Evolutionary conservation across 1,140 invertebrate genomes (phyloP).

Genomic region (Cyphomyrmex costatus): DNA sequence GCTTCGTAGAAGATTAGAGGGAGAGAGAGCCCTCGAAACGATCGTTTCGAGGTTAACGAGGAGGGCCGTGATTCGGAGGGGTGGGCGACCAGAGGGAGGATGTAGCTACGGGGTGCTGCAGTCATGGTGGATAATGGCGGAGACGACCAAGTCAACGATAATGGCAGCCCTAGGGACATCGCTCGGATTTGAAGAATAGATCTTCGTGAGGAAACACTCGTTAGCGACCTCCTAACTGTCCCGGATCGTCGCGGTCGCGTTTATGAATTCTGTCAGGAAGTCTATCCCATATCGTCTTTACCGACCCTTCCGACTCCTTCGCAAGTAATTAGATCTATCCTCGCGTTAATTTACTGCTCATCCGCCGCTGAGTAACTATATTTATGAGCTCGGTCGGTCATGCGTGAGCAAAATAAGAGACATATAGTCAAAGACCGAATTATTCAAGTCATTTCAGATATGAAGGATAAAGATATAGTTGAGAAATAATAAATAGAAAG

Average conservation of each 20-base stretch:
- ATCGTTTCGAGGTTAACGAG: conserved; percentile 79
- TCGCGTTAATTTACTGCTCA: conserved; percentile 78
- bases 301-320: conserved; percentile 34
- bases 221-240: conserved; percentile 81
- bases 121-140: conserved; percentile 76
- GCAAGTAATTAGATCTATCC: conserved; percentile 78
- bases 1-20: conserved; percentile 13
- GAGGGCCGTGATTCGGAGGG: conserved; percentile 74
- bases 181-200: conserved; percentile 71
- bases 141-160: conserved; percentile 76
- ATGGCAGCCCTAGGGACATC: conserved; percentile 82
- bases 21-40: conserved; percentile 49
- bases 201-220: conserved; percentile 78
- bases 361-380: conserved; percentile 72
- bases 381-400: conserved; percentile 60
- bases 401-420: background rate
- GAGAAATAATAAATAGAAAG: background rate
- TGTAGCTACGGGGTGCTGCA: conserved; percentile 63
- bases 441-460: background rate
- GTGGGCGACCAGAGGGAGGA: conserved; percentile 69
- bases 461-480: background rate
- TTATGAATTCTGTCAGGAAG: conserved; percentile 79
- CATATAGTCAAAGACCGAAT: background rate
- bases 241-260: conserved; percentile 73
- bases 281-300: conserved; percentile 61